Evolutionary conservation across 2,797 vertebrate species (phyloP).

Genomic region (Chloroceryle amazona): DNA sequence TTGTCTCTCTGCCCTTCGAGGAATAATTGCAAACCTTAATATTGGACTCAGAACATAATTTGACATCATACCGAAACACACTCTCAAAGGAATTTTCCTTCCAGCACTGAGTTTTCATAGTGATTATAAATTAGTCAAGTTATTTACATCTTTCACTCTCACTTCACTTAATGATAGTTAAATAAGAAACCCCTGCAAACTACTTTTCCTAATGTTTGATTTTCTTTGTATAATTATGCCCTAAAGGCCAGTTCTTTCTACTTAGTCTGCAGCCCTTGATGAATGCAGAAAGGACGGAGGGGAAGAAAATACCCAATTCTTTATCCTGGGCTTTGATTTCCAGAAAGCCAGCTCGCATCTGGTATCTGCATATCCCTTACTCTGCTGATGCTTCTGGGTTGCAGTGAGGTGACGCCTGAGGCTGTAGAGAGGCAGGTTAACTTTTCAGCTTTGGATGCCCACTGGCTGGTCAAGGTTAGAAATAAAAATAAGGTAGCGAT

Average conservation of each 20-base stretch:
- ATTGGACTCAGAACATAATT: neutral
- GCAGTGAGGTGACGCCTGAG: neutral
- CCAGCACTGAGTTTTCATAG: neutral
- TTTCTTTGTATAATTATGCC: conserved; percentile 56
- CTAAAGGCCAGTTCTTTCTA: neutral
- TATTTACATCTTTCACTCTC: conserved; percentile 54
- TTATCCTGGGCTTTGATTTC: neutral
- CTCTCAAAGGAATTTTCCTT: neutral
- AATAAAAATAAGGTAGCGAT: neutral
- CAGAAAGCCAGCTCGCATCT: neutral
- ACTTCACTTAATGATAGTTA: conserved; percentile 44
- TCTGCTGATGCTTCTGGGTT: neutral
- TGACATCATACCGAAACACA: neutral
- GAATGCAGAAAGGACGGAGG: neutral
- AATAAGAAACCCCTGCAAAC: neutral
- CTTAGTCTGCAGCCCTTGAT: neutral
- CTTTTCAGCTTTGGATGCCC: neutral
- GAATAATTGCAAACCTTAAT: neutral
- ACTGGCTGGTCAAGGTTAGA: neutral
- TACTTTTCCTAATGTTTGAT: conserved; percentile 46
- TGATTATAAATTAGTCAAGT: conserved; percentile 18
- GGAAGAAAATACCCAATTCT: neutral
- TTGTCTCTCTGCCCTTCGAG: neutral
- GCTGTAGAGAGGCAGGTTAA: neutral
- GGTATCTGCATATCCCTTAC: rapidly evolving